Percentiles rank a stretch among this genome's conserved stretches.
These are phyloP conservation scores for Glyphotaelius pellucidus DNA, from an alignment of 2,888 invertebrate genomes.

Conservation along the genomic window DNA sequence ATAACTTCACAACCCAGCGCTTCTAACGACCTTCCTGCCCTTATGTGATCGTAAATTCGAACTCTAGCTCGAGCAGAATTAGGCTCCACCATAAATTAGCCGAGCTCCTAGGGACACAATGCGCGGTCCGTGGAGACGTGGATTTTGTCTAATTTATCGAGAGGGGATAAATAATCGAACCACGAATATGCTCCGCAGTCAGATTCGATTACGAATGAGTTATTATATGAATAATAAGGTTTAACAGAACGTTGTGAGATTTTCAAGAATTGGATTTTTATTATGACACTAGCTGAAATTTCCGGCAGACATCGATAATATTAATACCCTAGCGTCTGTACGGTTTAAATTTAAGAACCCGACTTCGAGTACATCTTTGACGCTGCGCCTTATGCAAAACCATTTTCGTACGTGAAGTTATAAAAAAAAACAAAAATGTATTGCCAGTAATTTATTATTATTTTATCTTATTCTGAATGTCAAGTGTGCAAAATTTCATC, in stretches of 20 bases:
- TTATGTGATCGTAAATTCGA: not conserved
- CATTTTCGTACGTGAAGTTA: too few species aligned
- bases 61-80: not conserved
- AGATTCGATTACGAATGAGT: not conserved
- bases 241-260: not conserved
- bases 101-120: not conserved
- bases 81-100: not conserved
- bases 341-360: too few species aligned
- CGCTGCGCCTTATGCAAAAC: too few species aligned
- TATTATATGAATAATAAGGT: not conserved
- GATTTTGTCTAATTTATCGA: constrained; percentile 2
- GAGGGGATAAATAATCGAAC: constrained; percentile 2
- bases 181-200: not conserved
- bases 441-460: too few species aligned
- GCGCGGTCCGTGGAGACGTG: not conserved
- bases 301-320: too few species aligned
- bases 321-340: too few species aligned
- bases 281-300: too few species aligned
- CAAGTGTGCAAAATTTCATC: too few species aligned
- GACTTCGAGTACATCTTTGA: too few species aligned
- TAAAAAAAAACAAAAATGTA: too few species aligned
- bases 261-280: not conserved
- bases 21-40: not conserved
- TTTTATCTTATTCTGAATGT: too few species aligned
- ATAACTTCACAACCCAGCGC: not conserved